Evolutionary conservation across 2,113 vertebrate genomes (phyloP), one percentile per base, ranked within the genome.

Genomic region (Prunella himalayana): DNA sequence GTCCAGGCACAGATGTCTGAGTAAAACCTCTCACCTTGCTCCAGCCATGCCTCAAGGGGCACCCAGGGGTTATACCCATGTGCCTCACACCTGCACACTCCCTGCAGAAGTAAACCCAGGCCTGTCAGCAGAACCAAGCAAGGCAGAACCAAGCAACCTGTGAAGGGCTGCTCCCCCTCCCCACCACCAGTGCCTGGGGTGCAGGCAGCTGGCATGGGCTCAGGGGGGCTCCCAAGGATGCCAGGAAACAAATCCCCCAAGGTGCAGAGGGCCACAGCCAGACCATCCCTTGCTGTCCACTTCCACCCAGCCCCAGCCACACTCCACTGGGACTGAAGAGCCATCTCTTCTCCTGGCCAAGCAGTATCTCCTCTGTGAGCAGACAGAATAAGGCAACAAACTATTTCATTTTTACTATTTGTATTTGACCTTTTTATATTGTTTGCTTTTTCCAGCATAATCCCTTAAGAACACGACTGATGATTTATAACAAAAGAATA

Each of bases 371-470:
- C 79, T 82, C 68, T 59, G 61, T 18, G 80, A 90, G 76, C 6
- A 90, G 88, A 68, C 37, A 93, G 92, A 94, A 88, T 13, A 17
- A 83, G 42, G 91, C 91, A 95, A 95, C 97, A 95, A 97, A 76
- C 97, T 96, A 96, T 93, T 91, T 94, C 94, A 93, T 91, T 92
- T 91, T 85, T 86, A 95, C 79, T 97, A 94, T 95, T 95, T 81
- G 96, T 54, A 96, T 97, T 97, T 98, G 98, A 98, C 98, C 98
- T 96, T 95, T 96, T 91, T 96, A 80, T 86, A 95, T 94, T 88
- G 87, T 91, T 86, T 92, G 97, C 90, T 97, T 97, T 97, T 96
- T 92, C 85, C 93, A 94, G 91, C 85, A 83, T 93, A 93, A 97
- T 97, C 96, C 94, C 97, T 92, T 95, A 94, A 95, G 95, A 95